A percentile compares a stretch with the other conserved stretches of the same genome.
These are phyloP conservation scores for Lacerta bilineata DNA, from an alignment of 2,797 vertebrate species.

Conservation along the genomic window DNA sequence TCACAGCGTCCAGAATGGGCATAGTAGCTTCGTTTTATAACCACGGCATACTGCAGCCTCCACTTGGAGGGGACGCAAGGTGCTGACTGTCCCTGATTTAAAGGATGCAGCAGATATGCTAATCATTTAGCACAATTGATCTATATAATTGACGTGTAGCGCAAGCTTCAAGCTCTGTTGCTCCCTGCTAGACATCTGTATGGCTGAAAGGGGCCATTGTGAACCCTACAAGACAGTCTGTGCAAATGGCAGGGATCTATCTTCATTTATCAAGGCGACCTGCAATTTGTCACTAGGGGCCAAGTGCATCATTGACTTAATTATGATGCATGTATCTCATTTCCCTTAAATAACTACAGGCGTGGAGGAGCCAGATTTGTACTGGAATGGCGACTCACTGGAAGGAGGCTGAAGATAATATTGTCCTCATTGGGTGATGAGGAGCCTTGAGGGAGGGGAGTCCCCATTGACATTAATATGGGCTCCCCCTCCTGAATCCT, in stretches of 20 bases:
- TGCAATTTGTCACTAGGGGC: neutral
- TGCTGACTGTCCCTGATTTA: neutral
- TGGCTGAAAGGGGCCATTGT: neutral
- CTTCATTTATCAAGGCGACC: neutral
- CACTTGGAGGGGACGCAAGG: no score
- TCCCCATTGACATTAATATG: no score
- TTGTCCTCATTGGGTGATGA: no score
- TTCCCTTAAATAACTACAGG: no score
- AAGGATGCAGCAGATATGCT: neutral
- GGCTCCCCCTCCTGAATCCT: no score
- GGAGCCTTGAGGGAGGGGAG: no score
- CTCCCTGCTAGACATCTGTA: neutral
- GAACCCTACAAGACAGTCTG: neutral
- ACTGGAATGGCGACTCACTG: no score
- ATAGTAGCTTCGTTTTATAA: neutral
- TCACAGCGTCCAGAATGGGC: neutral
- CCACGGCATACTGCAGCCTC: neutral
- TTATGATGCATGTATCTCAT: neutral
- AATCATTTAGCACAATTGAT: neutral
- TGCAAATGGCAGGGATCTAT: neutral
- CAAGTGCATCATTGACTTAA: neutral
- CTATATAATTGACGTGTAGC: neutral
- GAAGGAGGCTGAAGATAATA: no score
- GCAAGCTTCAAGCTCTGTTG: neutral
- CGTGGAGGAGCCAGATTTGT: no score